Base-by-base conservation (phyloP, 1,140 invertebrate species). In the Subanguina moxae region DNA sequence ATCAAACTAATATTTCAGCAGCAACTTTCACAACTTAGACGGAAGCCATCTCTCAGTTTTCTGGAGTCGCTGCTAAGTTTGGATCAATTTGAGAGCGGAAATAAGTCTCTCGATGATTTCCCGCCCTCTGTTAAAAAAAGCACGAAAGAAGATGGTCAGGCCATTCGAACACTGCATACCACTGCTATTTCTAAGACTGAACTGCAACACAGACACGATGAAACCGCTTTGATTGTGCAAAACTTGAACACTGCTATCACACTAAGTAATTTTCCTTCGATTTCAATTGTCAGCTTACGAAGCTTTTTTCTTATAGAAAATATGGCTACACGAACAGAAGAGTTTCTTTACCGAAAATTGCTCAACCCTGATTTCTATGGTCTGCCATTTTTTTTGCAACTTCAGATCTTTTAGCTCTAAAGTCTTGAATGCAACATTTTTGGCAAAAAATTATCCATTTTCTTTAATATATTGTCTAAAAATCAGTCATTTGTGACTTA, bases 321-420 rank as follows among this genome's bases (percentile, higher is more conserved):
- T 30, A 68, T 67, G 27, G 78, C 74, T 7, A 74, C 77, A 57
- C 59, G 73, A 23, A 78, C 76, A 21, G 79, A 81, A 66, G 79
- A 81, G 52, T 59, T 57, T 9, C 70, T 81, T n/a, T 81, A 82
- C 62, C 61, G 67, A 52, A 74, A 59, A 13, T 63, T 81, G 11
- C 67, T 82, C 0, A 68, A 80, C 46, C 76, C 75, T 28, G 38
- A 63, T 27, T 28, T 62, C 27, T 82, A 81, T 48, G 79, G 82
- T 52, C 11, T 13, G 43, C n/a, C 11, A 13, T n/a, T 45, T 52
- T 38, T 5, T 38, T 38, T 38, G 3, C 32, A n/a, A n/a, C n/a
- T n/a, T n/a, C n/a, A n/a, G n/a, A n/a, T n/a, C n/a, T n/a, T n/a
- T n/a, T n/a, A n/a, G n/a, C n/a, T n/a, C n/a, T n/a, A n/a, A n/a